Base-by-base conservation (phyloP, 2,113 vertebrate species). In the Typhlomys cinereus region DNA sequence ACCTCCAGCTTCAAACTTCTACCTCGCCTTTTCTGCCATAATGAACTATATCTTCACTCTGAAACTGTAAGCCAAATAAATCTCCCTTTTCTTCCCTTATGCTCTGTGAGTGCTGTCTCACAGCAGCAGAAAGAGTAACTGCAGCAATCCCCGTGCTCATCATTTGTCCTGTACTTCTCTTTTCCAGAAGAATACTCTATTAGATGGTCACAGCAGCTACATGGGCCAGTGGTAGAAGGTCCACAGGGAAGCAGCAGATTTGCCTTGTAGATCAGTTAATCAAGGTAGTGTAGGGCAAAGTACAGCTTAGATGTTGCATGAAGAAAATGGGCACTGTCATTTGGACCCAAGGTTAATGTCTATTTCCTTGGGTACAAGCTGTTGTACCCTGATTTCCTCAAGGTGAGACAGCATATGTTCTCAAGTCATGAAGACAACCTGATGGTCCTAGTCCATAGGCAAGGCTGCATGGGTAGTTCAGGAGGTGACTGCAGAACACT, bases 131-230 rank as follows among this genome's bases (percentile, higher is more conserved):
- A n/a, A n/a, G n/a, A n/a, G n/a, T n/a, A n/a, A n/a, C n/a, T n/a
- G n/a, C n/a, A n/a, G n/a, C n/a, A n/a, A n/a, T n/a, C n/a, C n/a
- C 69, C 21, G 46, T 31, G 12, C 10, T 41, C 23, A 27, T 73
- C 31, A 36, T 92, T 34, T 61, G 25, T 73, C 25, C 10, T 67
- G 17, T 2, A 4, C 7, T 29, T 70, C 41, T 75, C 34, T 8
- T 78, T 39, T 85, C 31, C 14, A 52, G 36, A 0, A 27, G 17
- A 71, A 4, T 88, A 62, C 23, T 59, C 76, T 62, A 61, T n/a
- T 27, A 39, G 50, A 29, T 9, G 48, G 9, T 4, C 15, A 44
- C 10, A 17, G 34, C 8, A 54, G 4, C 9, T n/a, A 11, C 0
- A 0, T 17, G 18, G 18, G 23, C 34, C 34, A 54, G 6, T 5